A percentile compares a stretch with the other conserved stretches of the same genome.
Evolutionary conservation across 2,888 invertebrate species (phyloP).

Genomic region (Lymantria dispar): DNA sequence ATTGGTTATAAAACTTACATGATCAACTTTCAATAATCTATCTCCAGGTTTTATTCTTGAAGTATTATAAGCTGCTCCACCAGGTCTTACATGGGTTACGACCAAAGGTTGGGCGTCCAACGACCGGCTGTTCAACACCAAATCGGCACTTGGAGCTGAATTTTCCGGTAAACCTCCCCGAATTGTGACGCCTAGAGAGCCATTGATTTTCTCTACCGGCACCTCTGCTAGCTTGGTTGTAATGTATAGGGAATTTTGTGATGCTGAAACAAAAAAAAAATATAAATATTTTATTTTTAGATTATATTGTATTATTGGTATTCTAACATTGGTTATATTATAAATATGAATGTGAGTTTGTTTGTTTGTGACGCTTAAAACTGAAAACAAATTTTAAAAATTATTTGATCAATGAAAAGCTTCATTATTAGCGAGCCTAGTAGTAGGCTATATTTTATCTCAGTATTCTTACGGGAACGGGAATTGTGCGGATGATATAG

Average conservation of each 20-base stretch:
- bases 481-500: no score
- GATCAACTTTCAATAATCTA: conserved; percentile 86
- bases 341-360: no score
- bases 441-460: no score
- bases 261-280: conserved; percentile 60
- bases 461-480: no score
- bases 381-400: no score
- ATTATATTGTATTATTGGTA: not conserved
- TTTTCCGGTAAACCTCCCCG: conserved; percentile 88
- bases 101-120: conserved; percentile 88
- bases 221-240: conserved; percentile 91
- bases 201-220: conserved; percentile 89
- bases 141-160: conserved; percentile 81
- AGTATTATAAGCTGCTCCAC: conserved; percentile 94
- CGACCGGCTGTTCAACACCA: conserved; percentile 82
- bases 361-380: no score
- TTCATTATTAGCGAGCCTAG: no score
- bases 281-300: not conserved
- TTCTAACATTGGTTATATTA: no score
- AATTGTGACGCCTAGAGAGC: conserved; percentile 94
- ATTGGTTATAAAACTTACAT: conserved; percentile 2
- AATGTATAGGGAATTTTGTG: conserved; percentile 88
- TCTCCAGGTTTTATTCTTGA: conserved; percentile 96
- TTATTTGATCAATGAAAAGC: no score
- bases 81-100: conserved; percentile 93